Base-by-base conservation (phyloP, 1,140 invertebrate genomes). In the Dendroctonus ponderosae region DNA sequence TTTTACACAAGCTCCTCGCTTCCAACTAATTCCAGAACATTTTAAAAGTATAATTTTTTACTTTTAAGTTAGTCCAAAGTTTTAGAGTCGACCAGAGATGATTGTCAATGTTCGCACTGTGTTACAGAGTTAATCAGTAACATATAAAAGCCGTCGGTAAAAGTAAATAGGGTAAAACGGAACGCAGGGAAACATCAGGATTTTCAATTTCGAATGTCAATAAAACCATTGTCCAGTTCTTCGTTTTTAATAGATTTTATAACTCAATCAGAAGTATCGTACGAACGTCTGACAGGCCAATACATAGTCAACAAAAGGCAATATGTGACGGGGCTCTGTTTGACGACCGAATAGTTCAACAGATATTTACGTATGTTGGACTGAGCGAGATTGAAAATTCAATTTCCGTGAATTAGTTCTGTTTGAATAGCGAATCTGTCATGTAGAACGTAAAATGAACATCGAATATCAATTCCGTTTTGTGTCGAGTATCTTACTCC, bases 371-470 rank as follows among this genome's bases (percentile, higher is more conserved):
- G 53, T 68, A 51, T 63, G 64, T 68, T 61, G 66, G 50, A 8
- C 39, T 38, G 50, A 61, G 62, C 51, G 69, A 72, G 69, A 56
- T 71, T 69, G 65, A 70, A 67, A 74, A 74, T 74, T 67, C 73
- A 74, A 74, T 74, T 74, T 74, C 73, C 71, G 66, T 70, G 70
- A 72, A 74, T 74, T 74, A 74, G 68, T 74, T 74, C 70, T 72
- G 73, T 74, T 74, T 74, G 73, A 74, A 74, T 71, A 70, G 67
- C 67, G 68, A 74, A 72, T 73, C 71, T 69, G 66, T 73, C 73
- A 72, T 72, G 70, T 69, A 71, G 59, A 69, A 69, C 67, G 60
- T 59, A 50, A 51, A 69, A 69, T 69, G 70, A 69, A 67, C 70
- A 64, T 67, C 52, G 50, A 64, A 59, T 69, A 71, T 71, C 66